Evolutionary conservation across 2,888 invertebrate species (phyloP), one percentile per base, ranked within the genome.

Genomic region (Polydrusus cervinus): DNA sequence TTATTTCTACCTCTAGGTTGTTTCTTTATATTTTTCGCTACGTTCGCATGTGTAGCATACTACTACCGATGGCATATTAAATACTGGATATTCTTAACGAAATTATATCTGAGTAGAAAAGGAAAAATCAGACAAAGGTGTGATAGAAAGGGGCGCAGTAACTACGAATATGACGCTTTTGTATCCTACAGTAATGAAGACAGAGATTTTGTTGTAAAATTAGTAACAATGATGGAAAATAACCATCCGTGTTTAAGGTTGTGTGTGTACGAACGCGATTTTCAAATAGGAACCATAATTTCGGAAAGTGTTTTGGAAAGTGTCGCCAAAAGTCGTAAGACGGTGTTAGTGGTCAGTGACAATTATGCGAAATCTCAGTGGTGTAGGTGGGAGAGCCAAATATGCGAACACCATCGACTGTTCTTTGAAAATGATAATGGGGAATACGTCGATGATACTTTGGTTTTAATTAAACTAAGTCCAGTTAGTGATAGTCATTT

Each of bases 261-360:
- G 45, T 93, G 93, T 83, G 90, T 94, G 34, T 92, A 92, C 81
- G 93, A 93, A 82, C 87, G 93, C 76, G 93, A 93, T 84, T 92
- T 93, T 78, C 89, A 91, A 81, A 89, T 91, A 72, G 92, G 92
- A 3, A 88, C 91, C 0, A 88, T 91, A 77, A 90, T 93, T 81
- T 90, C 91, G 0, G 93, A 93, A 82, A 90, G 91, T 61, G 91
- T 94, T 45, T 86, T 91, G 75, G 89, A 88, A 45, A 90, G 92
- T 82, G 90, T 94, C 74, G 90, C 90, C 38, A 89, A 90, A 70
- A 92, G 92, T 83, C 89, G 90, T 74, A 91, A 90, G 81, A 90
- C 93, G 13, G 87, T 94, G 71, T 85, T 94, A 68, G 87, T 94
- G 10, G 88, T 94, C 60, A 93, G 93, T 71, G 90, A 92, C 80